Percentiles rank a stretch among this genome's conserved stretches.
Conservation (phyloP, 2,888 invertebrate species). For the Oeneis ivallda region DNA sequence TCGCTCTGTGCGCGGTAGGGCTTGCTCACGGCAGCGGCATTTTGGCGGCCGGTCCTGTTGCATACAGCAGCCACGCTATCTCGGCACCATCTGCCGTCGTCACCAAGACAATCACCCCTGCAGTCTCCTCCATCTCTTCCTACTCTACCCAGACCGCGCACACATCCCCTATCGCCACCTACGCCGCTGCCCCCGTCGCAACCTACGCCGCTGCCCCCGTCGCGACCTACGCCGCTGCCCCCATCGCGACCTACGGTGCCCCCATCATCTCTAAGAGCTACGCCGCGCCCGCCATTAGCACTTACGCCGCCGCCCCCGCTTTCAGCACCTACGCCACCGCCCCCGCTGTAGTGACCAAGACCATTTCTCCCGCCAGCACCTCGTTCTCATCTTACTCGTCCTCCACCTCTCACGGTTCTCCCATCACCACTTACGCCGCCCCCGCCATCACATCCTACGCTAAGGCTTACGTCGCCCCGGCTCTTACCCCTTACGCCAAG, state of each 20-base stretch:
- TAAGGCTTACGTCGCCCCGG: constrained; percentile 46
- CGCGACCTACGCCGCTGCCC: constrained; percentile 51
- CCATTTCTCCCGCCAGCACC: constrained; percentile 45
- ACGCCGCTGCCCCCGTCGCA: constrained; percentile 54
- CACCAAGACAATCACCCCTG: constrained; percentile 64
- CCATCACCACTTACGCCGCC: constrained; percentile 62
- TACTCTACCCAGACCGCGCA: constrained; percentile 52
- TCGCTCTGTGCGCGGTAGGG: constrained; percentile 82
- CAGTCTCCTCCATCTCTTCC: constrained; percentile 48
- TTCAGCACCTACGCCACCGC: constrained; percentile 43
- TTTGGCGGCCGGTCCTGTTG: constrained; percentile 68
- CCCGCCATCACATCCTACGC: constrained; percentile 52
- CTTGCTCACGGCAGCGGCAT: constrained; percentile 81
- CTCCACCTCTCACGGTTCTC: constrained; percentile 47
- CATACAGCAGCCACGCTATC: constrained; percentile 71
- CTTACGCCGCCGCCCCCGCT: constrained; percentile 45
- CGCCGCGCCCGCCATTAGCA: constrained; percentile 35
- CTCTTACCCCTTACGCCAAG: constrained; percentile 41
- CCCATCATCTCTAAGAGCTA: constrained; percentile 51
- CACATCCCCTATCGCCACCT: constrained; percentile 47
- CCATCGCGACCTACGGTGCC: constrained; percentile 39
- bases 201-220: constrained; percentile 50
- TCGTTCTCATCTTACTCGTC: constrained; percentile 43
- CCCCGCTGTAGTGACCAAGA: constrained; percentile 48
- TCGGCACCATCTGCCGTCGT: constrained; percentile 65